Evolutionary conservation across 2,113 vertebrate species (phyloP).

Genomic region (Xenus cinereus): DNA sequence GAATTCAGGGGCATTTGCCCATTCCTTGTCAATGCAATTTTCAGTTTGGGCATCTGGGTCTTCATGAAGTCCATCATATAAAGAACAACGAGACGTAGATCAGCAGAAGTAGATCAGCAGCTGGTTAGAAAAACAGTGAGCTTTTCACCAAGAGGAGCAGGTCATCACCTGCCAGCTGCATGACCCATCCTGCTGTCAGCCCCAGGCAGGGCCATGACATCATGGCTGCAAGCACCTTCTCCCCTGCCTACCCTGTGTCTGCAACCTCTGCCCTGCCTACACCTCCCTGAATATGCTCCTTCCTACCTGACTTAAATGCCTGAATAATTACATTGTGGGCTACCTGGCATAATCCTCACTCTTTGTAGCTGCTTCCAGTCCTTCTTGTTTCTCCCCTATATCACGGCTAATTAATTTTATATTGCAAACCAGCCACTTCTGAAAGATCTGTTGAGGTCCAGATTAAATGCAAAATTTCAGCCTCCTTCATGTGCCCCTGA

Average conservation of each 20-base stretch:
- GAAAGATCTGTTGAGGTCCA: not conserved
- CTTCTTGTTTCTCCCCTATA: not conserved
- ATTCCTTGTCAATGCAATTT: not conserved
- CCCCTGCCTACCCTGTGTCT: not conserved
- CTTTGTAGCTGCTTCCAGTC: not conserved
- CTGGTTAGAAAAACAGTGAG: not conserved
- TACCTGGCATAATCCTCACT: not conserved
- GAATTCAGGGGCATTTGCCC: not conserved
- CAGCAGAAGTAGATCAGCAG: not conserved
- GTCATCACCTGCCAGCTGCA: not conserved
- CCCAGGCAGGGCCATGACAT: not conserved
- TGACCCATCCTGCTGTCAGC: not conserved
- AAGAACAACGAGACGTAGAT: not conserved
- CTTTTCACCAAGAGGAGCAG: not conserved
- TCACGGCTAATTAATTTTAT: slow-evolving; percentile 7
- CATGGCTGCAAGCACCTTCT: not conserved
- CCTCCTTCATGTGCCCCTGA: not conserved
- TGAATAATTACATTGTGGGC: not conserved
- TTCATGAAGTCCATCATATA: not conserved
- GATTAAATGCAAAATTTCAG: not conserved
- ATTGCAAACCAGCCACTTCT: not conserved
- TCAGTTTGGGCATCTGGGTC: not conserved
- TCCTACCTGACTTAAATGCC: not conserved
- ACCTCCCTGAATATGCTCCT: not conserved
- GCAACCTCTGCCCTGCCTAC: not conserved